phyloP scores from a whole-genome alignment of 2,797 vertebrate genomes.

The Oreochromis mossambicus region DNA sequence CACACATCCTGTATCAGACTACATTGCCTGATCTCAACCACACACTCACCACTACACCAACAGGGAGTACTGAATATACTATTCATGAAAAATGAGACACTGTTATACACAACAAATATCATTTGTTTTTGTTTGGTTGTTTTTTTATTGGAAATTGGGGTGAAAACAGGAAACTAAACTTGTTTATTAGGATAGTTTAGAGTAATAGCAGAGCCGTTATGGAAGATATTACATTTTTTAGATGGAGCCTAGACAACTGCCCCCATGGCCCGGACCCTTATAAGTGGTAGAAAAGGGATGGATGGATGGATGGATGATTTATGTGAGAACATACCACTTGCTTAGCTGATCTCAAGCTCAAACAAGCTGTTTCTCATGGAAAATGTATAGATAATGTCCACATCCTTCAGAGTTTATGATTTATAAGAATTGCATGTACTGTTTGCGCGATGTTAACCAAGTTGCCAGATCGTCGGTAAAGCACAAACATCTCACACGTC shows the following conservation, averaged over 20 bases:
- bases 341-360: not conserved
- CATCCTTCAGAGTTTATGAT: not conserved
- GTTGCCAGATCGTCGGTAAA: not conserved
- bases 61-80: not conserved
- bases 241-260: not conserved
- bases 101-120: not conserved
- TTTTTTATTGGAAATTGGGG: not conserved
- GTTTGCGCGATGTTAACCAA: not conserved
- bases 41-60: slow-evolving; percentile 1
- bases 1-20: slow-evolving; percentile 17
- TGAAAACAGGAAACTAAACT: not conserved
- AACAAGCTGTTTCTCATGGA: not conserved
- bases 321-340: not conserved
- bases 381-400: not conserved
- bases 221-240: not conserved
- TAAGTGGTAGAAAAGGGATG: not conserved
- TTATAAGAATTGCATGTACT: not conserved
- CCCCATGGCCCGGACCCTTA: not conserved
- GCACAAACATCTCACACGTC: not conserved
- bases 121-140: not conserved
- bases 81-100: not conserved
- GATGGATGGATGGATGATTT: not conserved
- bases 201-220: not conserved
- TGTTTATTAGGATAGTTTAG: not conserved
- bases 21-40: slow-evolving; percentile 11